A percentile compares a stretch with the other conserved stretches of the same genome.
phyloP scores from a whole-genome alignment of 2,113 vertebrate species.

The Amblyornis subalaris region DNA sequence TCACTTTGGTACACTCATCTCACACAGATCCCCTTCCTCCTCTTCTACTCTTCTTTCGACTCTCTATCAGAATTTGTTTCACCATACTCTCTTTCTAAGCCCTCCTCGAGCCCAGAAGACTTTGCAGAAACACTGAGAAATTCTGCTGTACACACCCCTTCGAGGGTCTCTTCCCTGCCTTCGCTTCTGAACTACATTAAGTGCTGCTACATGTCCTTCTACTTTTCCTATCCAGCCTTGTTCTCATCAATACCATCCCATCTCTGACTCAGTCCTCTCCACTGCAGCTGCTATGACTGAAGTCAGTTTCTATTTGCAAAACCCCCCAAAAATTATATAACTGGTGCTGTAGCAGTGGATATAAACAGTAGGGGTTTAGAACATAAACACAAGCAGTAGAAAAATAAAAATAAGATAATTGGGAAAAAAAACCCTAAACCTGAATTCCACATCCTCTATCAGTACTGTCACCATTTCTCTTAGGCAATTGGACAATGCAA shows the following conservation, averaged over 20 bases:
- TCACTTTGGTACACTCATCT: not conserved
- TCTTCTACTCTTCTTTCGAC: not conserved
- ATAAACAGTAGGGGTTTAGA: not conserved
- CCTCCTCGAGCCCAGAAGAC: not conserved
- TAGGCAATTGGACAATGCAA: not conserved
- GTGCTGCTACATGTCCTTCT: not conserved
- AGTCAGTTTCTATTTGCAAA: not conserved
- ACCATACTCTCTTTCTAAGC: not conserved
- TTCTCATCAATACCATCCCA: not conserved
- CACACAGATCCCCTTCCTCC: not conserved
- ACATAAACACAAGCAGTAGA: not conserved
- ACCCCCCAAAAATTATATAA: not conserved
- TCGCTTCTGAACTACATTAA: not conserved
- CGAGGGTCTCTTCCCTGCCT: not conserved
- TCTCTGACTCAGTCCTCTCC: not conserved
- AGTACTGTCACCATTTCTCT: not conserved
- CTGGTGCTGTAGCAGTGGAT: not conserved
- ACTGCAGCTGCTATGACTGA: not conserved
- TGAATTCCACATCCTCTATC: not conserved
- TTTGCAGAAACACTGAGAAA: not conserved
- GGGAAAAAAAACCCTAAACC: not conserved
- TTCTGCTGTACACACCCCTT: not conserved
- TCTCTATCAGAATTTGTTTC: not conserved
- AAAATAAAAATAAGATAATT: not conserved
- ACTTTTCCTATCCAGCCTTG: not conserved